Evolutionary conservation across 1,140 invertebrate species (phyloP).

Genomic region (Drosophila melanica): DNA sequence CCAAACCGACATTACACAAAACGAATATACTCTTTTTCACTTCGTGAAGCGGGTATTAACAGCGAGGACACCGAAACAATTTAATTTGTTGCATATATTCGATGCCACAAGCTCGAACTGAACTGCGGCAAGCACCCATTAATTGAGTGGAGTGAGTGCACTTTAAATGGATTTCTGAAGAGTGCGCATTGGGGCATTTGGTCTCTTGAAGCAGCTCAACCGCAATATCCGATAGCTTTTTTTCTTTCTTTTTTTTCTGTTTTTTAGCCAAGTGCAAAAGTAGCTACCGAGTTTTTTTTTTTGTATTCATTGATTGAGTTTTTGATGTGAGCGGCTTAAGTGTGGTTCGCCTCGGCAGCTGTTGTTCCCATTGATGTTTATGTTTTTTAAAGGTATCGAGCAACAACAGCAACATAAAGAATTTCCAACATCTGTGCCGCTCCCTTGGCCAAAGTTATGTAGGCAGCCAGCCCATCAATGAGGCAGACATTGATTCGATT

Average conservation of each 20-base stretch:
- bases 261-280: conserved; percentile 11
- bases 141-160: conserved; percentile 32
- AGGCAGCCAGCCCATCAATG: conserved; percentile 34
- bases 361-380: conserved; percentile 33
- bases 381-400: conserved; percentile 54
- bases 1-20: too few relatives aligned
- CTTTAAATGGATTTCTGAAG: conserved; percentile 15
- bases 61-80: conserved; percentile 23
- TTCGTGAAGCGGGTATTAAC: background rate
- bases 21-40: background rate
- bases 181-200: background rate
- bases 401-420: conserved; percentile 10
- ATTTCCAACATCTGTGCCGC: conserved; percentile 17
- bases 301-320: conserved; percentile 48
- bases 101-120: conserved; percentile 22
- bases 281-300: conserved; percentile 22
- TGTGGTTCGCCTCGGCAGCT: conserved; percentile 43
- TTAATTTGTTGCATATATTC: conserved; percentile 37
- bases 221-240: background rate
- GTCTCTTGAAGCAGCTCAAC: background rate
- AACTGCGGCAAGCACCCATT: conserved; percentile 26
- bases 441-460: conserved; percentile 32
- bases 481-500: conserved; percentile 40
- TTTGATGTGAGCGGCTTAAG: conserved; percentile 64
- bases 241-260: background rate